A percentile compares a stretch with the other conserved stretches of the same genome.
phyloP scores from a whole-genome alignment of 2,113 vertebrate genomes.

The Passer domesticus region DNA sequence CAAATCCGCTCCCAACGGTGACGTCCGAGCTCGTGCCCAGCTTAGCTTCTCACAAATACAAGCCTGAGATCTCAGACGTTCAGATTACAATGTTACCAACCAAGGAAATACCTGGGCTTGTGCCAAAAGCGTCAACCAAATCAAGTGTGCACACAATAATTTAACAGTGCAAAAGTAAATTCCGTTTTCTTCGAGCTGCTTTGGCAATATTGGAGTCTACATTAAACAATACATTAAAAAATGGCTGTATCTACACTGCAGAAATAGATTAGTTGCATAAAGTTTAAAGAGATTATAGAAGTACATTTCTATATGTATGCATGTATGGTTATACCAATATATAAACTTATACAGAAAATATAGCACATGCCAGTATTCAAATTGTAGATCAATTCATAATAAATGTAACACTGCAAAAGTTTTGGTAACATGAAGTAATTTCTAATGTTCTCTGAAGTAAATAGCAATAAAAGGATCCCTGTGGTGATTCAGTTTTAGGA shows the following conservation, averaged over 20 bases:
- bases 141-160: neutral
- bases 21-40: neutral
- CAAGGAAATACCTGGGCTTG: neutral
- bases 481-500: neutral
- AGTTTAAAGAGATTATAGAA: neutral
- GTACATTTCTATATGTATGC: neutral
- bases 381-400: neutral
- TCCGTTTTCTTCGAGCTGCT: neutral
- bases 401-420: neutral
- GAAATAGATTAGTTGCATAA: neutral
- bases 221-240: neutral
- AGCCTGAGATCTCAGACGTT: neutral
- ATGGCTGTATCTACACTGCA: neutral
- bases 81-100: neutral
- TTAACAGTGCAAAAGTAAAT: neutral
- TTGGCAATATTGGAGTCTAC: neutral
- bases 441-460: neutral
- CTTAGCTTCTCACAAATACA: neutral
- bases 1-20: neutral
- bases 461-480: neutral
- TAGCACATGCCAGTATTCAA: neutral
- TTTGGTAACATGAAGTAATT: neutral
- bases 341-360: neutral
- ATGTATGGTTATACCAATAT: neutral
- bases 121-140: neutral